Evolutionary conservation across 2,888 invertebrate species (phyloP), one percentile per base, ranked within the genome.

Genomic region (Leptodirus hochenwartii): DNA sequence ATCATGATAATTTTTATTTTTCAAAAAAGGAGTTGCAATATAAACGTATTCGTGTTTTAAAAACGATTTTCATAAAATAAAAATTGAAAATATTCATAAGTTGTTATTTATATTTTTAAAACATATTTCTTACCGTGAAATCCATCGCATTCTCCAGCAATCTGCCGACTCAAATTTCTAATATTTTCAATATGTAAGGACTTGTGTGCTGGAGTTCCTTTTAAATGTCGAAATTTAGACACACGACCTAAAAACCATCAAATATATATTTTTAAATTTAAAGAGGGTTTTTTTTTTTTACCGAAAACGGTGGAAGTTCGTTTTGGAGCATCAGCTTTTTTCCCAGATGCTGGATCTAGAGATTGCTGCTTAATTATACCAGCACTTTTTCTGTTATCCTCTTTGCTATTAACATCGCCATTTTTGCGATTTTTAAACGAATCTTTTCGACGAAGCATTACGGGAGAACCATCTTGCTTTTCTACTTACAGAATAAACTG

Each of bases 91-190:
- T n/a, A n/a, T n/a, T n/a, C n/a, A n/a, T n/a, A n/a, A n/a, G n/a
- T n/a, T n/a, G n/a, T n/a, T n/a, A n/a, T n/a, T n/a, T n/a, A n/a
- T n/a, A n/a, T n/a, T n/a, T n/a, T n/a, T n/a, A n/a, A n/a, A n/a
- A n/a, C n/a, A n/a, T n/a, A n/a, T n/a, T 14, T 43, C 53, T 60
- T 52, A 79, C 79, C 79, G 51, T 84, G 81, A 49, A 93, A 88
- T 17, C 88, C 84, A 50, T 93, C 87, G 51, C 90, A 87, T 57
- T 93, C 91, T 2, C 90, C 88, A 0, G 91, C 82, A 43, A 91
- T 76, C 51, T 87, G 90, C 26, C 85, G 67, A 51, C 85, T 85
- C 23, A 93, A 64, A 47, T 88, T 88, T 35, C 85, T 70, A 35
- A 93, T 66, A 47, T 93, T 93, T 47, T 91, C 90, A 39, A 91